Base-by-base conservation (phyloP, 2,888 invertebrate genomes). In the Athalia cordata region DNA sequence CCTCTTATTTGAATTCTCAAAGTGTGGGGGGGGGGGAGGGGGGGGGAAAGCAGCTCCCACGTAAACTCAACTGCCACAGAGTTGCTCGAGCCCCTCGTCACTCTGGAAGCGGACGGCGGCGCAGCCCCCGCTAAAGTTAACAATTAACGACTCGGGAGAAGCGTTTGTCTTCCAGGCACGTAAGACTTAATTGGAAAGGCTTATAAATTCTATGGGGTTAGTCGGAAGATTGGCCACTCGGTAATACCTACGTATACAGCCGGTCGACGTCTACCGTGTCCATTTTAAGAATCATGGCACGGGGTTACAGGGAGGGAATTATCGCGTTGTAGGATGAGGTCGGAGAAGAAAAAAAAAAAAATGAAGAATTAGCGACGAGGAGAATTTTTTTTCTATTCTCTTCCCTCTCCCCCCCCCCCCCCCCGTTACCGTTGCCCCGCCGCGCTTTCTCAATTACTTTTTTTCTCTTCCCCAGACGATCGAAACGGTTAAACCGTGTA, bases 151-250 rank as follows among this genome's bases (percentile, higher is more conserved):
- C 52, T 75, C 50, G 8, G 64, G 49, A 61, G 62, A 9, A 64
- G 62, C 75, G 75, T 75, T 75, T 75, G 75, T 75, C 75, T 75
- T 75, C 75, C 50, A 29, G 62, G 50, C 75, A 75, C 62, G 75
- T 75, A 64, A 75, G 64, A 75, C 64, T 61, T 75, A 62, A 75
- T 64, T 64, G 75, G 75, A 62, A 64, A 75, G 64, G 75, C 75
- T 75, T 75, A 75, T 75, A 75, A 75, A 75, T 75, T 62, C 75
- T 52, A 50, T 43, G 64, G 59, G 47, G 59, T 57, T 45, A 57
- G 59, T 57, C 52, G 45, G 72, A 43, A 43, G 47, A 45, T 50
- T 59, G 47, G 45, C 72, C 47, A 55, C 6, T 68, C 68, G 47
- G 59, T 72, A 49, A 45, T 65, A 43, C 9, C 45, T 43, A n/a